Percentiles rank a stretch among this genome's conserved stretches.
phyloP scores from a whole-genome alignment of 2,797 vertebrate genomes.

The Nannoperca australis region DNA sequence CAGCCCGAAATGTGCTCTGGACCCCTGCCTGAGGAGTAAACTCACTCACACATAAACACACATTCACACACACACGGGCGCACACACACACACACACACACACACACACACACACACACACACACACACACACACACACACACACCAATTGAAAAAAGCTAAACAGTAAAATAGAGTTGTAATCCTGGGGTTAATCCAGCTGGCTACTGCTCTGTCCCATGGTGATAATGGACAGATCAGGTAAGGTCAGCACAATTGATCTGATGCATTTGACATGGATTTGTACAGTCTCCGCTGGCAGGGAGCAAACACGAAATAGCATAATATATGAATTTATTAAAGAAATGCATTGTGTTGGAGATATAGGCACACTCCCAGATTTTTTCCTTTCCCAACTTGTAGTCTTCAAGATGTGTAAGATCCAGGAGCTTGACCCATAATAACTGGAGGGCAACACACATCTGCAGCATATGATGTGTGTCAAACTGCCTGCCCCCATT shows the following conservation, averaged over 20 bases:
- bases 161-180: constrained; percentile 20
- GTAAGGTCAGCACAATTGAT: constrained; percentile 37
- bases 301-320: neutral
- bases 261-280: constrained; percentile 46
- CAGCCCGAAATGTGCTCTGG: constrained; percentile 75
- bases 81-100: constrained; percentile 13
- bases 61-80: constrained; percentile 14
- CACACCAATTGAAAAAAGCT: too few relatives aligned
- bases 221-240: constrained; percentile 31
- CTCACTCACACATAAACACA: constrained; percentile 28
- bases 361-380: constrained; percentile 18
- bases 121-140: constrained; percentile 11
- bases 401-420: neutral
- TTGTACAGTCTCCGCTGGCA: constrained; percentile 5
- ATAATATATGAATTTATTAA: constrained; percentile 41
- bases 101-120: constrained; percentile 18
- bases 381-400: neutral
- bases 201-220: constrained; percentile 6
- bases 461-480: neutral
- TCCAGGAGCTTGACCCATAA: neutral
- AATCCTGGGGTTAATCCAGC: constrained; percentile 31
- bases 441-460: neutral
- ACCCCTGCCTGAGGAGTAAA: constrained; percentile 71
- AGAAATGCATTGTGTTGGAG: constrained; percentile 36
- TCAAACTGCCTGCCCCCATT: neutral